Evolutionary conservation across 2,888 invertebrate genomes (phyloP).

Genomic region (Eupithecia vulgata): DNA sequence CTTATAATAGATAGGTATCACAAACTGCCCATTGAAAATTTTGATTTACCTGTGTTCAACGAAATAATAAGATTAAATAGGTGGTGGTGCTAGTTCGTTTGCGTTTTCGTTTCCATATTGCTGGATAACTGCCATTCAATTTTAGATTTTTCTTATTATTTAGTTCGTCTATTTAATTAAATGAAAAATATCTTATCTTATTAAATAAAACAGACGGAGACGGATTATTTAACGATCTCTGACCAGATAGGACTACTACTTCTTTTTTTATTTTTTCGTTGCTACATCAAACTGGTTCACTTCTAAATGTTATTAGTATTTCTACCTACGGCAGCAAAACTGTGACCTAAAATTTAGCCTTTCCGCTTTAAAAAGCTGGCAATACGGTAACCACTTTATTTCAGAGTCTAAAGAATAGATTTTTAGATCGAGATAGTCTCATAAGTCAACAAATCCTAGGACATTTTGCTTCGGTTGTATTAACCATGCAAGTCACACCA

Average conservation of each 20-base stretch:
- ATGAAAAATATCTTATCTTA: neutral
- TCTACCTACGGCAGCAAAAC: too few relatives aligned
- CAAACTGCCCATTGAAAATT: too few relatives aligned
- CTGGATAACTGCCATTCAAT: too few relatives aligned
- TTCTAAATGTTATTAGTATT: too few relatives aligned
- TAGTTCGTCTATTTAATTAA: neutral
- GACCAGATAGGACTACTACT: neutral
- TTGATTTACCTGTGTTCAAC: too few relatives aligned
- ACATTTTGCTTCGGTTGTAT: slow-evolving; percentile 14
- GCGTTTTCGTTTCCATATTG: too few relatives aligned
- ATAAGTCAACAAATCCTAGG: slow-evolving; percentile 10
- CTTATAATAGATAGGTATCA: too few relatives aligned
- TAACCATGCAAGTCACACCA: slow-evolving; percentile 32
- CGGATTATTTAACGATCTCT: neutral
- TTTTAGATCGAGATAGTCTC: neutral
- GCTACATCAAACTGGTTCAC: neutral
- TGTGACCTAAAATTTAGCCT: too few relatives aligned
- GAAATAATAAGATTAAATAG: too few relatives aligned
- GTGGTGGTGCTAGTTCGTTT: too few relatives aligned
- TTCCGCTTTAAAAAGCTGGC: neutral
- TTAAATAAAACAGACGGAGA: neutral
- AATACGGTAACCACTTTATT: neutral
- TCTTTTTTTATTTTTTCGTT: neutral
- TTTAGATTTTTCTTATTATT: too few relatives aligned
- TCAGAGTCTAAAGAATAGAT: neutral